phyloP scores from a whole-genome alignment of 53 echinoderm and acorn worm species.

The Luidia sarsii region DNA sequence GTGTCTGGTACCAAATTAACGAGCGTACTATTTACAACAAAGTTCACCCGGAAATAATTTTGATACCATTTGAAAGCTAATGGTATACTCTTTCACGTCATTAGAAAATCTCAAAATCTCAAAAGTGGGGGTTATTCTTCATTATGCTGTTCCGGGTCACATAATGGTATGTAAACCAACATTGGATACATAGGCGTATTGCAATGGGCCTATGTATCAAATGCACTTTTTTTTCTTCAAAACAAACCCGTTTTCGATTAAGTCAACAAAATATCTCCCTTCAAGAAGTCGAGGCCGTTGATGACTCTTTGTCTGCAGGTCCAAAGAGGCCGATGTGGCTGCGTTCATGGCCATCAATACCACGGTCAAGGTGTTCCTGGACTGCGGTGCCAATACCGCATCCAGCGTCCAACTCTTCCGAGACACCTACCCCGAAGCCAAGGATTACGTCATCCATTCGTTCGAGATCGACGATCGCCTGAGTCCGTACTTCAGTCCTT shows the following conservation, averaged over 20 bases:
- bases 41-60: no score
- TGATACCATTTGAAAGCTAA: no score
- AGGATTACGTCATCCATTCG: slow-evolving; percentile 55
- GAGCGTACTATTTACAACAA: no score
- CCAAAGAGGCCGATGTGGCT: slow-evolving; percentile 37
- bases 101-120: no score
- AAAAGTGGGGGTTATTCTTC: no score
- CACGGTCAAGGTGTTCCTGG: slow-evolving; percentile 47
- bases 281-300: no score
- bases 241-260: no score
- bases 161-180: neutral
- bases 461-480: slow-evolving; percentile 67
- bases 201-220: neutral
- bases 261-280: no score
- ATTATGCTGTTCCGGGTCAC: no score
- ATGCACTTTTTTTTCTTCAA: neutral
- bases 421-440: slow-evolving; percentile 59
- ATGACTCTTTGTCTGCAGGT: neutral
- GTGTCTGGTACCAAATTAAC: no score
- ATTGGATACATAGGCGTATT: neutral
- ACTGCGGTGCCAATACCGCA: slow-evolving; percentile 60
- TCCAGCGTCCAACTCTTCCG: slow-evolving; percentile 48
- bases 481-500: slow-evolving; percentile 58
- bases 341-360: slow-evolving; percentile 5
- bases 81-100: no score